Evolutionary conservation across 2,888 invertebrate genomes (phyloP).

Genomic region (Ornithoptera priamus): DNA sequence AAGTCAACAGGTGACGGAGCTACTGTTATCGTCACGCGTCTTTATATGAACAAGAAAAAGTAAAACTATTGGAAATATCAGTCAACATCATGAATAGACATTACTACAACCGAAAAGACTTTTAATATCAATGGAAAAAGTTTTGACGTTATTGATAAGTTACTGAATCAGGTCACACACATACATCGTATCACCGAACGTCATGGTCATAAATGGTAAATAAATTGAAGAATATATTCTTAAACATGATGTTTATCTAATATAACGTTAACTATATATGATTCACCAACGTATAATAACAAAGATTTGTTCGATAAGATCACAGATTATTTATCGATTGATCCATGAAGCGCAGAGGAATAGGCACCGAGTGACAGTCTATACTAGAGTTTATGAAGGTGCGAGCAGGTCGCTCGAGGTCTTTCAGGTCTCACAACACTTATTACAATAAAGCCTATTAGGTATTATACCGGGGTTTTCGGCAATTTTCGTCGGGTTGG

Average conservation of each 20-base stretch:
- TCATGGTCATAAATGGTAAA: neutral
- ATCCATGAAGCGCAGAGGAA: conserved; percentile 71
- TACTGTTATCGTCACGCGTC: conserved; percentile 34
- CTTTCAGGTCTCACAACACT: conserved; percentile 79
- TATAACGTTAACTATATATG: conserved; percentile 35
- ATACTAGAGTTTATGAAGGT: conserved; percentile 70
- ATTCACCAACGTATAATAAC: conserved; percentile 52
- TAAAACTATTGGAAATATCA: neutral
- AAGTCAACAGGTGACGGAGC: conserved; percentile 19
- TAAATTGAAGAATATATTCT: neutral
- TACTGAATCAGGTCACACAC: conserved; percentile 47
- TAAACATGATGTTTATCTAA: neutral
- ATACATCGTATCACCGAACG: neutral
- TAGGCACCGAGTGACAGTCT: conserved; percentile 78
- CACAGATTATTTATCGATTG: conserved; percentile 54
- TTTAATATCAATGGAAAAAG: conserved; percentile 3
- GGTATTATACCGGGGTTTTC: conserved; percentile 97
- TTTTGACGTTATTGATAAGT: conserved; percentile 33
- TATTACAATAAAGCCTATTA: conserved; percentile 77
- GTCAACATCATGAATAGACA: conserved; percentile 7
- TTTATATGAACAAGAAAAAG: conserved; percentile 24
- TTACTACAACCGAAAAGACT: conserved; percentile 2
- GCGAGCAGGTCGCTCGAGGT: conserved; percentile 63
- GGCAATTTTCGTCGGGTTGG: conserved; percentile 96
- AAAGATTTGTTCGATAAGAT: conserved; percentile 47